Percentiles rank a stretch among this genome's conserved stretches.
Evolutionary conservation across 2,888 invertebrate species (phyloP).

Genomic region (Elysia crispata): DNA sequence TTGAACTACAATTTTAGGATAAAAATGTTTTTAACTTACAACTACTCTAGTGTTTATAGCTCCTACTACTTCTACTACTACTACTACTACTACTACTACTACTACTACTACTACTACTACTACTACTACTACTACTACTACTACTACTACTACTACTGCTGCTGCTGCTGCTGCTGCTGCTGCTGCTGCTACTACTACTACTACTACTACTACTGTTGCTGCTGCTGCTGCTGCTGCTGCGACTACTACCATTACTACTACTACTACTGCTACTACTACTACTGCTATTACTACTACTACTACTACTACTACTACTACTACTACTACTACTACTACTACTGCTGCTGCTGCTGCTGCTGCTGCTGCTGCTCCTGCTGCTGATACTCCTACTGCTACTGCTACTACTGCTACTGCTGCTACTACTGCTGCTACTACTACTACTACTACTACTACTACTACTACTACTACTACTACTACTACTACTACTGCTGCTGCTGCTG

Average conservation of each 20-base stretch:
- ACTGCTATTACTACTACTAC: not conserved
- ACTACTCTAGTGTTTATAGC: not conserved
- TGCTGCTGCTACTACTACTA: not conserved
- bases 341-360: not conserved
- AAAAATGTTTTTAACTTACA: too few species aligned
- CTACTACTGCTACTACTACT: not conserved
- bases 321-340: conserved; percentile 4
- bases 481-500: conserved; percentile 4
- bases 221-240: too few species aligned
- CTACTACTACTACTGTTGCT: too few species aligned
- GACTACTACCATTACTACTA: too few species aligned
- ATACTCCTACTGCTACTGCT: too few species aligned
- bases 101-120: conserved; percentile 4
- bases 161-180: conserved; percentile 4
- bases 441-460: conserved; percentile 9
- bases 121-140: conserved; percentile 9
- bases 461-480: conserved; percentile 4
- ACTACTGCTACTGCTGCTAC: not conserved
- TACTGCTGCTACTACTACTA: not conserved
- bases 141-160: conserved; percentile 1
- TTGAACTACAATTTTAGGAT: too few species aligned
- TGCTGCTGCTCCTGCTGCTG: too few species aligned
- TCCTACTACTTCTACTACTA: not conserved
- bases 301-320: conserved; percentile 9
- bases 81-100: conserved; percentile 1